Evolutionary conservation across 1,140 invertebrate genomes (phyloP).

Genomic region (Heliconius hermathena): DNA sequence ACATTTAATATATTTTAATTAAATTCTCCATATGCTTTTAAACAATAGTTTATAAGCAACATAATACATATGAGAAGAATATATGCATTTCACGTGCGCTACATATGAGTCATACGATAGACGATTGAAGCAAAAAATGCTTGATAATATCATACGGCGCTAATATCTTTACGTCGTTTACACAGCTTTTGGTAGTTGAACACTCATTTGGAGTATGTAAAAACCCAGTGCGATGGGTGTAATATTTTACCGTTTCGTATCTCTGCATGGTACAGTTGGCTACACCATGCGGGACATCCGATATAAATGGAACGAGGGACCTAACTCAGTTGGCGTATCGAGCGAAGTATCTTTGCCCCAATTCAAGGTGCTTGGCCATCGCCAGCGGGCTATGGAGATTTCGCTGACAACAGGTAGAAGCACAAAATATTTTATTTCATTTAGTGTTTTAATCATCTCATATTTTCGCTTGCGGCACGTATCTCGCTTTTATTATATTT

Average conservation of each 20-base stretch:
- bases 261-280: constrained; percentile 90
- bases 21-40: constrained; percentile 32
- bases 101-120: constrained; percentile 52
- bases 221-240: constrained; percentile 84
- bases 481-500: not conserved
- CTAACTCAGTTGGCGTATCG: constrained; percentile 95
- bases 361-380: constrained; percentile 95
- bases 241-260: constrained; percentile 84
- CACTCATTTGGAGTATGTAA: constrained; percentile 66
- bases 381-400: constrained; percentile 94
- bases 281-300: constrained; percentile 98
- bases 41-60: not conserved
- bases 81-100: constrained; percentile 34
- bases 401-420: constrained; percentile 94
- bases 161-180: constrained; percentile 37
- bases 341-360: constrained; percentile 96
- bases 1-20: constrained; percentile 23
- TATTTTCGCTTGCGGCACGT: not conserved
- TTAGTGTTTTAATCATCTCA: constrained; percentile 11
- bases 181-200: constrained; percentile 50
- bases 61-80: constrained; percentile 10
- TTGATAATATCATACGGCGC: constrained; percentile 44
- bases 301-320: constrained; percentile 97
- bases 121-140: constrained; percentile 46
- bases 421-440: not conserved